Conservation (phyloP, 1,140 invertebrate genomes). For the Drosophila bocqueti region DNA sequence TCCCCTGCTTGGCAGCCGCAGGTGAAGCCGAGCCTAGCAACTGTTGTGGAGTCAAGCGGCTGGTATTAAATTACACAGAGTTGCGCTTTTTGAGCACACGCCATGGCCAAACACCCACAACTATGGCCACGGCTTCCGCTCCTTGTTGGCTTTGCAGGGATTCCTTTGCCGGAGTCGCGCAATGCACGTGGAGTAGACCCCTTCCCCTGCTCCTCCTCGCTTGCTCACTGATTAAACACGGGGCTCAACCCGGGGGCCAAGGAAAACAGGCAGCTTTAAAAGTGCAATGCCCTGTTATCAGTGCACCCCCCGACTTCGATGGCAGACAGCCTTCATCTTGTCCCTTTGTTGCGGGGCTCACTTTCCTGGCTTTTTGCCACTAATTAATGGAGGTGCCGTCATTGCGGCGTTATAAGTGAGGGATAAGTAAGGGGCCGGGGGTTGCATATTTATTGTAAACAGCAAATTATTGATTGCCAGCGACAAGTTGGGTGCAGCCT, state of each 20-base stretch:
- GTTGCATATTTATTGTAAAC: constrained; percentile 73
- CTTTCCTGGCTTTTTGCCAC: constrained; percentile 58
- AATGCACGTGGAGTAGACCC: constrained; percentile 28
- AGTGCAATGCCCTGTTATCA: constrained; percentile 67
- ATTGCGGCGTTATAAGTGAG: background rate
- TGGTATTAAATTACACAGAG: constrained; percentile 66
- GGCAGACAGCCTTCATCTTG: constrained; percentile 53
- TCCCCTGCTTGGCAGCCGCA: constrained; percentile 10
- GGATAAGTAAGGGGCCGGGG: background rate
- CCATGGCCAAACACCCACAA: constrained; percentile 46
- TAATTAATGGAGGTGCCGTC: constrained; percentile 60
- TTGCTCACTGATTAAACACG: constrained; percentile 57
- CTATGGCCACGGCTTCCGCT: constrained; percentile 2
- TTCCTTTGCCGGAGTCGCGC: constrained; percentile 34
- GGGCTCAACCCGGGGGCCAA: background rate
- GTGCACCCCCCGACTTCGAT: constrained; percentile 40
- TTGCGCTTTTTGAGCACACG: constrained; percentile 57
- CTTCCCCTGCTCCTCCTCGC: constrained; percentile 1
- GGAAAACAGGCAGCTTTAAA: constrained; percentile 31
- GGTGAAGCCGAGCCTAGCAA: constrained; percentile 19
- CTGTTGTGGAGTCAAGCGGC: constrained; percentile 45
- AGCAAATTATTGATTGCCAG: constrained; percentile 74
- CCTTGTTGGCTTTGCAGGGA: constrained; percentile 62
- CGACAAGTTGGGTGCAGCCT: constrained; percentile 26
- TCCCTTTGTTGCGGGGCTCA: constrained; percentile 36